These are phyloP conservation scores for Acipenser ruthenus DNA, from an alignment of 2,797 vertebrate genomes.

Conservation along the genomic window DNA sequence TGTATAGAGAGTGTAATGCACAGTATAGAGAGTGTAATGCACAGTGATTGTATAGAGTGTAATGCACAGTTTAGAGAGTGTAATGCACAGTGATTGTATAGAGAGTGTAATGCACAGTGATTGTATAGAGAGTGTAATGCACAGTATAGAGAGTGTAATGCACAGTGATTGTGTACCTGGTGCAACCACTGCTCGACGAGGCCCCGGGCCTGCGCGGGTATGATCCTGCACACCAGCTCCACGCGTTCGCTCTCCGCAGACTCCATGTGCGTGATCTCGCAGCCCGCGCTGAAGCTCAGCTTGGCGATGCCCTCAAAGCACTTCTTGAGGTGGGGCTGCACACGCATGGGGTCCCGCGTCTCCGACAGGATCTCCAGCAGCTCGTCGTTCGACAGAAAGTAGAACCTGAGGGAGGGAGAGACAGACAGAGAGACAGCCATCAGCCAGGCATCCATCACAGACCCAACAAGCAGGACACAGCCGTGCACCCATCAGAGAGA, in stretches of 20 bases:
- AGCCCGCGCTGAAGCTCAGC: conserved; percentile 57
- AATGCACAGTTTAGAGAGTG: no score
- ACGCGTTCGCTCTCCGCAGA: conserved; percentile 66
- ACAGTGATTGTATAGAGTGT: no score
- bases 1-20: no score
- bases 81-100: no score
- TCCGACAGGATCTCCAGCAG: conserved; percentile 42
- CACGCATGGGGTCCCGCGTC: conserved; percentile 46
- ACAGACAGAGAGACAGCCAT: background rate
- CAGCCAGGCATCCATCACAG: no score
- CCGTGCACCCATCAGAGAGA: no score
- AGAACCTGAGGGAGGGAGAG: conserved; percentile 16
- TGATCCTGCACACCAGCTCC: conserved; percentile 53
- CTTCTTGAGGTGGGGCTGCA: conserved; percentile 47
- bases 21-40: no score
- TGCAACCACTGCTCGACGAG: conserved; percentile 67
- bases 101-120: no score
- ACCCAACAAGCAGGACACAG: no score
- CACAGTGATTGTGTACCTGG: conserved; percentile 53
- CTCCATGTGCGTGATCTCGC: conserved; percentile 62
- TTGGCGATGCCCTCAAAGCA: conserved; percentile 59
- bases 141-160: background rate
- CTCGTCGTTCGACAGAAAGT: conserved; percentile 29
- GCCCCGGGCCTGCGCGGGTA: conserved; percentile 60
- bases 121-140: no score